These are phyloP conservation scores for Eufriesea mexicana DNA, from an alignment of 1,140 invertebrate genomes.

Conservation along the genomic window DNA sequence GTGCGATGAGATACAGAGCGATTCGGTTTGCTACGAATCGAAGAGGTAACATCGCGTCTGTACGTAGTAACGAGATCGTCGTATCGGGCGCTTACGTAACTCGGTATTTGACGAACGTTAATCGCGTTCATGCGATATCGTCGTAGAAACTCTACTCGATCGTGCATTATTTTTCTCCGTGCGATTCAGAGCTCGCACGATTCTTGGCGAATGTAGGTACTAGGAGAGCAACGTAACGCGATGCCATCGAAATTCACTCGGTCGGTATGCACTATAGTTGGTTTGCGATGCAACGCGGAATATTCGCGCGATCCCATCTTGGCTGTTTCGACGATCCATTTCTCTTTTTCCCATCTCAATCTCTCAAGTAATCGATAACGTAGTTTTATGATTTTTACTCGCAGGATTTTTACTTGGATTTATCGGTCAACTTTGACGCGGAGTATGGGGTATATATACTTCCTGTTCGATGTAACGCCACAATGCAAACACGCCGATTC, in stretches of 20 bases:
- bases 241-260: not conserved
- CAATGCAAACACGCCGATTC: conserved; percentile 15
- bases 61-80: not conserved
- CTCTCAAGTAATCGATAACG: not conserved
- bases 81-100: conserved; percentile 38
- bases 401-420: not conserved
- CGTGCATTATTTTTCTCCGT: not conserved
- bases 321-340: not conserved
- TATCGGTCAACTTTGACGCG: too few relatives aligned
- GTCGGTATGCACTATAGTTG: not conserved
- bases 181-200: too few relatives aligned
- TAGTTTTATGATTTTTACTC: not conserved
- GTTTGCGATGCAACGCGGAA: not conserved
- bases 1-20: too few relatives aligned
- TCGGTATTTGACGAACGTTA: not conserved
- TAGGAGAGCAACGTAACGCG: too few relatives aligned
- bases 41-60: not conserved
- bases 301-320: not conserved
- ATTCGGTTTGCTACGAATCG: not conserved
- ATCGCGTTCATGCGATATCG: not conserved
- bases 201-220: not conserved
- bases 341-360: not conserved
- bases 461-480: not conserved
- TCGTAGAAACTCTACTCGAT: not conserved
- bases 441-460: too few relatives aligned